Evolutionary conservation across 2,797 vertebrate genomes (phyloP).

Genomic region (Trachops cirrhosus): DNA sequence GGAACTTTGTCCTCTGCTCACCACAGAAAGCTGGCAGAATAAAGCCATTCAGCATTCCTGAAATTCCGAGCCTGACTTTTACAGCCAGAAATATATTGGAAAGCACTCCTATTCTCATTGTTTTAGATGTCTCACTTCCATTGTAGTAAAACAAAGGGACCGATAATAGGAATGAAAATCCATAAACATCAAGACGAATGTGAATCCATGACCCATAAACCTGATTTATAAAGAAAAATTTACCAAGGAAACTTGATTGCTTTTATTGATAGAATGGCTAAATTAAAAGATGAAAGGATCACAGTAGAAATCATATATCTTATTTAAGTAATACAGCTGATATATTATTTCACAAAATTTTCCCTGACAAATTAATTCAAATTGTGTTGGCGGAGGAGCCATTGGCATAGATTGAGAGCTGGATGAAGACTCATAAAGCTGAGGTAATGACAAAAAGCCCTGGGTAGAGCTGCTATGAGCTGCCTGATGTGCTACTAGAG

Average conservation of each 20-base stretch:
- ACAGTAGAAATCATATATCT: conserved; percentile 68
- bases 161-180: conserved; percentile 62
- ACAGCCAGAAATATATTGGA: neutral
- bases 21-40: neutral
- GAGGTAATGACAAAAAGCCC: conserved; percentile 42
- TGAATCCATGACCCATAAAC: conserved; percentile 61
- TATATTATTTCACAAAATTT: conserved; percentile 74
- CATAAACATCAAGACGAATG: conserved; percentile 71
- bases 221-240: conserved; percentile 76
- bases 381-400: conserved; percentile 53
- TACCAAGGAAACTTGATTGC: conserved; percentile 70
- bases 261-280: conserved; percentile 75
- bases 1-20: neutral
- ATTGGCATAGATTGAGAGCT: conserved; percentile 61
- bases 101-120: neutral
- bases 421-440: conserved; percentile 51
- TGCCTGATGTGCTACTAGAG: neutral
- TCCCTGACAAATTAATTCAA: conserved; percentile 77
- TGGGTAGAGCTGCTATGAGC: neutral
- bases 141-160: conserved; percentile 53
- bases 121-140: conserved; percentile 41
- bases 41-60: neutral
- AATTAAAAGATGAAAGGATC: conserved; percentile 72
- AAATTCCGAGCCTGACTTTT: neutral
- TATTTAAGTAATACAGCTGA: conserved; percentile 68